These are phyloP conservation scores for Melanargia galathea DNA, from an alignment of 2,888 invertebrate species.

Conservation along the genomic window DNA sequence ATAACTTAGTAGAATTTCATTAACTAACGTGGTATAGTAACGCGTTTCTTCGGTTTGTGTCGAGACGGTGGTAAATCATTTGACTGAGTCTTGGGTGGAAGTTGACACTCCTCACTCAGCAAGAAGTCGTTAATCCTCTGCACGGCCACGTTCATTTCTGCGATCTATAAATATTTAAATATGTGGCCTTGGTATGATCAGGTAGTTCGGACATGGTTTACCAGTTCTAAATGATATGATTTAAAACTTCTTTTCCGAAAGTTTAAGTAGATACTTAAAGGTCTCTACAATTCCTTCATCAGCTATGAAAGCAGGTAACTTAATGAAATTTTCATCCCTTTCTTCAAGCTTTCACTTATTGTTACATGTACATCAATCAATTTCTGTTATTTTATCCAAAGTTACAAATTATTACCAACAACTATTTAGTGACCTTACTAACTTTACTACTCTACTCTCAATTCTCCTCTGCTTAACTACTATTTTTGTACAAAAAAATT, in stretches of 20 bases:
- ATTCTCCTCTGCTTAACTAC: too few relatives aligned
- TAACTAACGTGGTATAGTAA: conserved; percentile 59
- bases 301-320: too few relatives aligned
- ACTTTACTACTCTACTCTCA: too few relatives aligned
- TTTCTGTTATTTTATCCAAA: too few relatives aligned
- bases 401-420: too few relatives aligned
- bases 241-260: neutral
- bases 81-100: conserved; percentile 55
- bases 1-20: neutral
- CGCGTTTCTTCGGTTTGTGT: conserved; percentile 58
- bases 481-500: too few relatives aligned
- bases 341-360: too few relatives aligned
- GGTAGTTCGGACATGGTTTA: neutral
- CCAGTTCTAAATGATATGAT: neutral
- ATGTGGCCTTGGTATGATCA: neutral
- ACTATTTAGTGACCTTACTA: too few relatives aligned
- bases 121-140: conserved; percentile 72
- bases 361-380: too few relatives aligned
- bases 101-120: conserved; percentile 64
- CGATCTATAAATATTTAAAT: conserved; percentile 54
- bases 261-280: too few relatives aligned
- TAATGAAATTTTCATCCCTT: too few relatives aligned
- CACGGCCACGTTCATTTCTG: conserved; percentile 74
- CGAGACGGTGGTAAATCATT: conserved; percentile 29
- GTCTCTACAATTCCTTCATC: too few relatives aligned